phyloP scores from a whole-genome alignment of 2,113 vertebrate genomes.

The Carassius gibelio region DNA sequence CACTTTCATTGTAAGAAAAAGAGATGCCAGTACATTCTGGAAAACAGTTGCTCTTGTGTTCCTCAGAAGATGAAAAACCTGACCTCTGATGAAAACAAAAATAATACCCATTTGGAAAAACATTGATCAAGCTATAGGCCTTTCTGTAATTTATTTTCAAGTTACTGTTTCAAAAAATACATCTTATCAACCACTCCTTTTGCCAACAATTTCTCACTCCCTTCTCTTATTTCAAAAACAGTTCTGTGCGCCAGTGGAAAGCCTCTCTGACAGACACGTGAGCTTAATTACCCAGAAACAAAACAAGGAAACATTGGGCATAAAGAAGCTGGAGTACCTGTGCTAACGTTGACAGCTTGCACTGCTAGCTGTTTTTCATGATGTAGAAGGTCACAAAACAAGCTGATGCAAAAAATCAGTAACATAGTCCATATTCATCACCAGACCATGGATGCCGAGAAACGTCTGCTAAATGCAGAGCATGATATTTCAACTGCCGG shows the following conservation, averaged over 20 bases:
- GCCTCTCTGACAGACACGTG: slow-evolving; percentile 37
- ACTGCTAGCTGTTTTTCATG: slow-evolving; percentile 38
- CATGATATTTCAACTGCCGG: slow-evolving; percentile 49
- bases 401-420: slow-evolving; percentile 29
- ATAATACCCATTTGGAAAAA: not conserved
- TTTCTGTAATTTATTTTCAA: not conserved
- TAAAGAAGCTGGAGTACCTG: slow-evolving; percentile 34
- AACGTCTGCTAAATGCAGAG: slow-evolving; percentile 56
- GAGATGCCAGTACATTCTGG: not conserved
- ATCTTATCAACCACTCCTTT: not conserved
- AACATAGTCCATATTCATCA: slow-evolving; percentile 61
- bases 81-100: not conserved
- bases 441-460: slow-evolving; percentile 42
- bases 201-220: too few relatives aligned
- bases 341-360: slow-evolving; percentile 54
- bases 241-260: slow-evolving; percentile 7
- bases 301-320: slow-evolving; percentile 42
- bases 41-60: not conserved
- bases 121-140: not conserved
- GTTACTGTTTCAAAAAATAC: not conserved
- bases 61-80: too few relatives aligned
- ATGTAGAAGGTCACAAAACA: slow-evolving; percentile 60
- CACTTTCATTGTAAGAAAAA: not conserved
- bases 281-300: slow-evolving; percentile 48
- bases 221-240: not conserved